Evolutionary conservation across 2,888 invertebrate genomes (phyloP), one percentile per base, ranked within the genome.

Genomic region (Cryptus armator): DNA sequence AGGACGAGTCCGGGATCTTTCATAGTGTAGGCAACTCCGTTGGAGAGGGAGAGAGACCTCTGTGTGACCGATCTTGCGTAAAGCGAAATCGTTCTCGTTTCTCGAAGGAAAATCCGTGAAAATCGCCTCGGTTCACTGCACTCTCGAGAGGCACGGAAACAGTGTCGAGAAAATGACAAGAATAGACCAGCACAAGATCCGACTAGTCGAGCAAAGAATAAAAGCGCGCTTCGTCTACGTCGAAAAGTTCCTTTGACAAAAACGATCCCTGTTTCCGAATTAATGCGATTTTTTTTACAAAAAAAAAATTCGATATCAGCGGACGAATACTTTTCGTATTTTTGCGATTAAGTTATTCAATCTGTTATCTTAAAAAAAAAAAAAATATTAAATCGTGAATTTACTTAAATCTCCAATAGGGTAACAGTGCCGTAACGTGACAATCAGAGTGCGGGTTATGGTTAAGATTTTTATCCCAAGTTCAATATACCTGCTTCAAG

Each of bases 61-160:
- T 76, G 85, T 81, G 78, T 80, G 85, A 85, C 76, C 84, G 81
- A 84, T 84, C 79, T 79, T 82, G 82, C 85, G 82, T 80, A 72
- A 84, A 86, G 78, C 79, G 66, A 77, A 86, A 81, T 81, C 86
- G 72, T 82, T 48, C 72, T 68, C 68, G 76, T 32, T 72, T 81
- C 68, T 79, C 10, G 53, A 62, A 81, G 76, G 46, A 84, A 53
- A 81, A 86, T 86, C 83, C 81, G 68, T 59, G 77, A 84, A 86
- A 86, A 81, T 84, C 72, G 82, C 72, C 62, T 53, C 83, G 85
- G 77, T 81, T 77, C 59, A 59, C 5, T 32, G 14, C 29, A 32
- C 59, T 29, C 5, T 59, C 59, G 43, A 72, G 76, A 32, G 32
- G 14, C 29, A 9, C 24, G 37, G 24, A 29, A 43, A 67, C 29